Percentiles rank a stretch among this genome's conserved stretches.
Evolutionary conservation across 2,888 invertebrate species (phyloP).

Genomic region (Lasius platythorax): DNA sequence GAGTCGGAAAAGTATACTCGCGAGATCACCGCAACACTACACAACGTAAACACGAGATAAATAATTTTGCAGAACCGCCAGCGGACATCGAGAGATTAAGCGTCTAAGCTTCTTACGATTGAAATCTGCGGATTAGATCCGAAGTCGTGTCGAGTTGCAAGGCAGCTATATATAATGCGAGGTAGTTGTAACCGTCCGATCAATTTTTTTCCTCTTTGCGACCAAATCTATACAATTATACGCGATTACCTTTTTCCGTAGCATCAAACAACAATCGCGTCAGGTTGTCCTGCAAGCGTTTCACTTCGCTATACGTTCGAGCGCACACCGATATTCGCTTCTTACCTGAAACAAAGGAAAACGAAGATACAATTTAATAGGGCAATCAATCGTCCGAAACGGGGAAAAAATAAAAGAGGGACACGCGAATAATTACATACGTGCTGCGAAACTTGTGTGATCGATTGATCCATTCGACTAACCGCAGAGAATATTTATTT

Average conservation of each 20-base stretch:
- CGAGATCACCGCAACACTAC: not conserved
- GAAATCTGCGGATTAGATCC: constrained; percentile 52
- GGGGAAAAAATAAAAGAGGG: constrained; percentile 29
- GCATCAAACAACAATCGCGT: constrained; percentile 40
- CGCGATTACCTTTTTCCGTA: constrained; percentile 70
- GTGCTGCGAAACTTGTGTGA: constrained; percentile 16
- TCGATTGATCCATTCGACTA: constrained; percentile 12
- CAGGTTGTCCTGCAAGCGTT: constrained; percentile 18
- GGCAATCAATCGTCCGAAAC: constrained; percentile 62
- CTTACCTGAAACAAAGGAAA: constrained; percentile 74
- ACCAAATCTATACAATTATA: constrained; percentile 63
- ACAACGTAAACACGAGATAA: constrained; percentile 28
- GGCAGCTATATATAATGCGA: constrained; percentile 40
- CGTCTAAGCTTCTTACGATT: constrained; percentile 29
- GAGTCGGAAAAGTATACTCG: too few relatives aligned
- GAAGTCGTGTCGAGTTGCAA: constrained; percentile 28
- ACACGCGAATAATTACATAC: not conserved
- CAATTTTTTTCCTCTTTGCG: constrained; percentile 64
- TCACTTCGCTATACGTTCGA: constrained; percentile 7
- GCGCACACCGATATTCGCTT: not conserved
- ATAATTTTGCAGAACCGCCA: not conserved
- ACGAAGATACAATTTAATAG: constrained; percentile 61
- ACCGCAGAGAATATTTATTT: not conserved
- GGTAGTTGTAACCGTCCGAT: constrained; percentile 62
- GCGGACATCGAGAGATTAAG: not conserved